phyloP scores from a whole-genome alignment of 2,113 vertebrate genomes.

The Antechinus flavipes region DNA sequence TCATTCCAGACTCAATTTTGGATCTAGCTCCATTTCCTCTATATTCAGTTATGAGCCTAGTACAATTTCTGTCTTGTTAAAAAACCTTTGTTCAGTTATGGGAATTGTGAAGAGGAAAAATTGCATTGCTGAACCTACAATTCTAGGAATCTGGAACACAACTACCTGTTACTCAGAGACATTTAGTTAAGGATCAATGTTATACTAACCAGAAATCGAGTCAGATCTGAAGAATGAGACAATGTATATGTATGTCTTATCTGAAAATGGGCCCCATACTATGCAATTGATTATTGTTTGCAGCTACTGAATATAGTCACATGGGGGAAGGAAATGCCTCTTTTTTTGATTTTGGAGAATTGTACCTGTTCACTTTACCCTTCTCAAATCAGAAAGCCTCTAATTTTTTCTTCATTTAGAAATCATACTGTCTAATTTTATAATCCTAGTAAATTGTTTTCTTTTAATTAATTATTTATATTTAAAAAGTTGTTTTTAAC shows the following conservation, averaged over 20 bases:
- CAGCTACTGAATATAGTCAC: no score
- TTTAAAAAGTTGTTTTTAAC: neutral
- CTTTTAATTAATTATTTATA: neutral
- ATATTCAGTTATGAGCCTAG: neutral
- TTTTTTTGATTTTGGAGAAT: neutral
- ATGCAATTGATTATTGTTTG: neutral
- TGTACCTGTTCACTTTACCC: neutral
- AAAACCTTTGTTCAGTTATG: neutral
- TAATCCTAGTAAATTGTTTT: neutral
- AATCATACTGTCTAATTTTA: neutral
- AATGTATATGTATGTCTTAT: neutral
- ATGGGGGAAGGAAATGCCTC: accelerated
- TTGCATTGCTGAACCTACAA: neutral
- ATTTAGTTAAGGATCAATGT: neutral
- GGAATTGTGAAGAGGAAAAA: neutral
- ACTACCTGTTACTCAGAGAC: neutral
- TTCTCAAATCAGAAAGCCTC: neutral
- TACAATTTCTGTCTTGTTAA: neutral
- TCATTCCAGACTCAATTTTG: neutral
- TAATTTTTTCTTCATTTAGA: neutral
- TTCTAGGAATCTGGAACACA: neutral
- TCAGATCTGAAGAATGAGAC: neutral
- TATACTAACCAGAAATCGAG: neutral
- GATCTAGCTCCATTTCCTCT: neutral
- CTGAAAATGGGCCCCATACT: neutral